Conservation (phyloP, 2,888 invertebrate genomes). For the Autographa gamma region DNA sequence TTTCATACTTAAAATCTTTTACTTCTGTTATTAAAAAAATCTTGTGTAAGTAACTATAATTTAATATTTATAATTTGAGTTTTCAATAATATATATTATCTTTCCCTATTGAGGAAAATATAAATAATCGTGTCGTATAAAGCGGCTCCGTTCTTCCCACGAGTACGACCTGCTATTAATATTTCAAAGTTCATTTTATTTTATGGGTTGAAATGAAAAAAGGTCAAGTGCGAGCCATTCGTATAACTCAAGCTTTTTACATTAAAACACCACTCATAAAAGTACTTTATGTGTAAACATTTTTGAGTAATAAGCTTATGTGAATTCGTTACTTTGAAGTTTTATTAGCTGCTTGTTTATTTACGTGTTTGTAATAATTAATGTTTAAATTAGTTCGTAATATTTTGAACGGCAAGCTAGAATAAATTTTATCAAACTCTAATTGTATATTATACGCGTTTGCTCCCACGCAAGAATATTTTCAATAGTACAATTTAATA, state of each 20-base stretch:
- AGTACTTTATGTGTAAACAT: slow-evolving; percentile 44
- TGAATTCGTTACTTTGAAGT: slow-evolving; percentile 31
- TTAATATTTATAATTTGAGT: too few species aligned
- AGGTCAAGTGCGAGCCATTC: slow-evolving; percentile 64
- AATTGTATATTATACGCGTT: background rate
- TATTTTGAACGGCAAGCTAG: background rate
- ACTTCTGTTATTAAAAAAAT: too few species aligned
- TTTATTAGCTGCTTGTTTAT: slow-evolving; percentile 16
- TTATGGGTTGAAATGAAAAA: slow-evolving; percentile 74
- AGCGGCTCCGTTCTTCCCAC: slow-evolving; percentile 50
- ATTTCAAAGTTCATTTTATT: slow-evolving; percentile 82
- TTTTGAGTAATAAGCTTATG: slow-evolving; percentile 37
- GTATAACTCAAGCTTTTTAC: slow-evolving; percentile 43
- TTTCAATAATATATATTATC: too few species aligned
- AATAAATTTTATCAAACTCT: background rate
- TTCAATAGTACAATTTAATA: too few species aligned
- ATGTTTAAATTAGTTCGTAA: background rate
- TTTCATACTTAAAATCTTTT: too few species aligned
- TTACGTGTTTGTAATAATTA: background rate
- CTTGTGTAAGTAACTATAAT: too few species aligned
- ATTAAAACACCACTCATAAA: slow-evolving; percentile 42
- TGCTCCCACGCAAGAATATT: too few species aligned
- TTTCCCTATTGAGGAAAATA: background rate
- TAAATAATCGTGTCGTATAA: slow-evolving; percentile 56
- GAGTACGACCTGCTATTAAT: slow-evolving; percentile 71